Conservation (phyloP, 2,888 invertebrate genomes). For the Drosophila kambysellisi region DNA sequence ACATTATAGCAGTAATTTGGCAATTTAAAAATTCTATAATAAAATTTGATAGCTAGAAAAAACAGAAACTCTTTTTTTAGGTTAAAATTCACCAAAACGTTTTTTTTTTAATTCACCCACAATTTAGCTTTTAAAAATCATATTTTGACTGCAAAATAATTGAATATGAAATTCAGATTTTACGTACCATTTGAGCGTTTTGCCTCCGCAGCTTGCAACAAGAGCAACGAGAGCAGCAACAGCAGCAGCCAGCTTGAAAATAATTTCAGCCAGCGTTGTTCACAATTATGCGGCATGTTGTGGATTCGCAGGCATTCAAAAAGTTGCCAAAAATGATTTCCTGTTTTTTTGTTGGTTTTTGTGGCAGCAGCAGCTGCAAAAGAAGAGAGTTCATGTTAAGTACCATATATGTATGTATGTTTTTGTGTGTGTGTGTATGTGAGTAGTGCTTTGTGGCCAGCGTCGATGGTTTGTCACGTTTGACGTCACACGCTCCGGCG, state of each 20-base stretch:
- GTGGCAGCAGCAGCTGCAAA: constrained; percentile 57
- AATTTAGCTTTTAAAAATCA: neutral
- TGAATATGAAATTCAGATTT: neutral
- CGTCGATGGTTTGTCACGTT: constrained; percentile 52
- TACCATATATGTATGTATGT: constrained; percentile 18
- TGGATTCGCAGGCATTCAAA: constrained; percentile 64
- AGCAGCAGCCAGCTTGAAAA: constrained; percentile 58
- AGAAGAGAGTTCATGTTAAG: constrained; percentile 47
- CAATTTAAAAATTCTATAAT: neutral
- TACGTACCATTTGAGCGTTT: constrained; percentile 76
- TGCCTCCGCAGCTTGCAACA: constrained; percentile 59
- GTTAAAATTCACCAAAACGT: fast-evolving
- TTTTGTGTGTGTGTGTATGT: constrained; percentile 19
- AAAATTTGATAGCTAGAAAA: neutral
- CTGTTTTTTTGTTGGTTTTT: constrained; percentile 51
- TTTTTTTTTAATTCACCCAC: fast-evolving
- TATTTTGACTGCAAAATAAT: neutral
- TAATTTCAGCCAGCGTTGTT: constrained; percentile 80
- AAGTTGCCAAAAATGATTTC: constrained; percentile 71
- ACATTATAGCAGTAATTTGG: neutral
- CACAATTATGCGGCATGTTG: constrained; percentile 81
- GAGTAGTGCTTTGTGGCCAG: constrained; percentile 38
- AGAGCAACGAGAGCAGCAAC: constrained; percentile 44
- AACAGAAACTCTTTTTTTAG: fast-evolving
- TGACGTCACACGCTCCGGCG: constrained; percentile 63